Evolutionary conservation across 2,888 invertebrate species (phyloP), one percentile per base, ranked within the genome.

Genomic region (Myopa tessellatipennis): DNA sequence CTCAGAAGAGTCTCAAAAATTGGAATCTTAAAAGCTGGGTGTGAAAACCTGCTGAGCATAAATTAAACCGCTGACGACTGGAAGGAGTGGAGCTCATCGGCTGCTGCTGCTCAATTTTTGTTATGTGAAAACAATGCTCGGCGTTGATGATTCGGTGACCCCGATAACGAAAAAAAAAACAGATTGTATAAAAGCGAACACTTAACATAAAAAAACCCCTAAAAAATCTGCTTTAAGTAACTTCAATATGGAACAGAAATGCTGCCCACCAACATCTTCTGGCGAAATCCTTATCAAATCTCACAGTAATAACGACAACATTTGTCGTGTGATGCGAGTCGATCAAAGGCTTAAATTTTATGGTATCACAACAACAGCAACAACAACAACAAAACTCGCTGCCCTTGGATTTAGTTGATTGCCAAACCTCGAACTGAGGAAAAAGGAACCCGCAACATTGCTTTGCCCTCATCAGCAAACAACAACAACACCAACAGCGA

Each of bases 371-470:
- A 40, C 67, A 40, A n/a, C 8, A 40, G 18, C 67, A 40, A n/a
- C 8, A 38, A 65, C 26, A 45, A 45, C 45, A 63, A 63, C 8
- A 38, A 65, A 16, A n/a, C 5, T 4, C 55, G 14, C 55, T 18
- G 38, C 40, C 67, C 67, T 16, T 63, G 63, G 63, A 63, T 63
- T 63, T 34, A 63, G 38, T 40, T 67, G 67, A 67, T 67, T 40
- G 67, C 18, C 67, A 40, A n/a, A 40, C 38, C 34, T 63, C 34
- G 63, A 36, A 63, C 34, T 63, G 34, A 34, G 26, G 36, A 63
- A 63, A 14, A 63, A 63, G 34, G 34, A 63, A 36, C 10, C 14
- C n/a, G 14, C 63, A 34, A 26, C 26, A 36, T 45, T 45, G 45
- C 45, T 45, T 55, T 55, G 55, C n/a, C 10, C 10, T 14, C 14